Conservation (phyloP, 2,113 vertebrate genomes). For the Lethenteron camtschaticum region DNA sequence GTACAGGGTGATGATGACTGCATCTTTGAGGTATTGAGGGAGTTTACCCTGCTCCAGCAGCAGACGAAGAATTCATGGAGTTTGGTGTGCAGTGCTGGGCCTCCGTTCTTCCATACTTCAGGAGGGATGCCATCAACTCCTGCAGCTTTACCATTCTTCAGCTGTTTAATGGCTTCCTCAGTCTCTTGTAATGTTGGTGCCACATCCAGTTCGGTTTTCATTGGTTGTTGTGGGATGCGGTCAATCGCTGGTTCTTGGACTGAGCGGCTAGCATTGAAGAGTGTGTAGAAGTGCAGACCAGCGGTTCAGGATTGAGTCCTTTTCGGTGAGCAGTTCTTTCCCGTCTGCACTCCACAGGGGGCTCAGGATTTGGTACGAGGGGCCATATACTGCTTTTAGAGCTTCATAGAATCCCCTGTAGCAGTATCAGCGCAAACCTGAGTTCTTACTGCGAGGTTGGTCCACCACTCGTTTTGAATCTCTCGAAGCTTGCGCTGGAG, state of each 20-base stretch:
- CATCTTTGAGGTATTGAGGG: neutral
- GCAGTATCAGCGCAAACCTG: neutral
- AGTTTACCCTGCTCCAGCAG: neutral
- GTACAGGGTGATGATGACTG: neutral
- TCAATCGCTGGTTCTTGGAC: neutral
- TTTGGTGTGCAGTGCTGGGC: too few relatives aligned
- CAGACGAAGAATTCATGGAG: neutral
- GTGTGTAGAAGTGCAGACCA: neutral
- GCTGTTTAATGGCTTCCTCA: too few relatives aligned
- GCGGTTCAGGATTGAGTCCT: too few relatives aligned
- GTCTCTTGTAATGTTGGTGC: too few relatives aligned
- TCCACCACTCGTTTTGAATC: conserved; percentile 5
- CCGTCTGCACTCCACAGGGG: too few relatives aligned
- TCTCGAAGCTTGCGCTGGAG: neutral
- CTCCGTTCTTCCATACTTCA: too few relatives aligned
- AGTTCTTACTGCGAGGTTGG: neutral
- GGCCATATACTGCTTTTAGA: neutral
- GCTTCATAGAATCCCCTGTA: neutral
- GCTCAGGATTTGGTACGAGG: too few relatives aligned
- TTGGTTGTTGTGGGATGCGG: neutral
- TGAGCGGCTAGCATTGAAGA: neutral
- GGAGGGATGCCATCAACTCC: too few relatives aligned
- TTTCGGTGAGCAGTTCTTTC: too few relatives aligned
- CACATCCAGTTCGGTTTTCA: too few relatives aligned
- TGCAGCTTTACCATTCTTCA: too few relatives aligned